A percentile compares a stretch with the other conserved stretches of the same genome.
phyloP scores from a whole-genome alignment of 1,140 invertebrate species.

The Pseudomyrmex gracilis region DNA sequence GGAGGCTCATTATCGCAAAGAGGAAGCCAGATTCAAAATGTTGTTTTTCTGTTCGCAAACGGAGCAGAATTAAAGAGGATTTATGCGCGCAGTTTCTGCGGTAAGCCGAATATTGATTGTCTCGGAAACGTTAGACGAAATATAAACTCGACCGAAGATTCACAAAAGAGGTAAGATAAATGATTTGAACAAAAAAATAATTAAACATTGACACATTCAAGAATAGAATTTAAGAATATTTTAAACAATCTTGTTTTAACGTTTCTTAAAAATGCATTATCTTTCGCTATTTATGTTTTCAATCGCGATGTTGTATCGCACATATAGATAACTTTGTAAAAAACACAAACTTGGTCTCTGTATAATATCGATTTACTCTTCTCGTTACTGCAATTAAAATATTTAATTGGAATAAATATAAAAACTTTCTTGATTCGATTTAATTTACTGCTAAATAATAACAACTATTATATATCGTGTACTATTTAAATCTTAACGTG shows the following conservation, averaged over 20 bases:
- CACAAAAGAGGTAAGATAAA: no score
- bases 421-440: slow-evolving; percentile 31
- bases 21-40: slow-evolving; percentile 76
- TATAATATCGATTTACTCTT: slow-evolving; percentile 63
- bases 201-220: no score
- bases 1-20: slow-evolving; percentile 76
- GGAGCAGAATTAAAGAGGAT: slow-evolving; percentile 72
- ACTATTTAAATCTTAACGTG: slow-evolving; percentile 14
- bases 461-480: slow-evolving; percentile 29
- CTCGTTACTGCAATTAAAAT: slow-evolving; percentile 67
- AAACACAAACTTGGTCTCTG: slow-evolving; percentile 28
- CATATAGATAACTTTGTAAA: background rate
- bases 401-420: slow-evolving; percentile 66
- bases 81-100: background rate
- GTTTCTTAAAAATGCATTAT: background rate
- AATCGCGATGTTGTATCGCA: background rate
- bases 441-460: slow-evolving; percentile 34
- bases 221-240: no score
- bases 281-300: slow-evolving; percentile 30
- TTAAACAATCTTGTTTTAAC: background rate
- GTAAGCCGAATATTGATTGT: no score
- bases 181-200: no score
- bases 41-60: slow-evolving; percentile 72
- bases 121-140: no score
- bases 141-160: no score